Evolutionary conservation across 2,113 vertebrate genomes (phyloP).

Genomic region (Recurvirostra avosetta): DNA sequence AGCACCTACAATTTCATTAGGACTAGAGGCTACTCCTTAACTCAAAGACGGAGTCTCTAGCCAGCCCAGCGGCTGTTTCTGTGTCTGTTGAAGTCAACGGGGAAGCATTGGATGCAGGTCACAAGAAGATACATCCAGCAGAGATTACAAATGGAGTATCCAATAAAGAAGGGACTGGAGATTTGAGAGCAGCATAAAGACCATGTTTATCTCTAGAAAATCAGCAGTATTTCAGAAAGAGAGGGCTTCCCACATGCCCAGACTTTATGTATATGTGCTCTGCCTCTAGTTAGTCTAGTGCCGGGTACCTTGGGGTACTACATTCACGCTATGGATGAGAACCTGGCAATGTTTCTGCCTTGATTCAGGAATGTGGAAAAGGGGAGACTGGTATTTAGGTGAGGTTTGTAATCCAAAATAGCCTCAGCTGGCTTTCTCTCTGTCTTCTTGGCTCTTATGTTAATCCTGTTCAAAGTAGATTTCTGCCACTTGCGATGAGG

Average conservation of each 20-base stretch:
- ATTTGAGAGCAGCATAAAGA: not conserved
- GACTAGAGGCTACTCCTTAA: not conserved
- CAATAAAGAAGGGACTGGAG: not conserved
- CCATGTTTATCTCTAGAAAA: not conserved
- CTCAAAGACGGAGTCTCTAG: not conserved
- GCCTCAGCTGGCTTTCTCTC: not conserved
- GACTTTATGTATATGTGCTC: not conserved
- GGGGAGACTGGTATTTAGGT: not conserved
- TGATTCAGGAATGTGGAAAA: not conserved
- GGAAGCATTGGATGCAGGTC: not conserved
- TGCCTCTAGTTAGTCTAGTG: not conserved
- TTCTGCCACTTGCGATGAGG: not conserved
- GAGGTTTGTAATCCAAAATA: not conserved
- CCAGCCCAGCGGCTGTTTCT: not conserved
- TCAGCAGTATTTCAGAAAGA: not conserved
- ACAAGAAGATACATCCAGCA: not conserved
- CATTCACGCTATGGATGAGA: not conserved
- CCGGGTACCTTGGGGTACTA: not conserved
- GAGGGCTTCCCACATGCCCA: not conserved
- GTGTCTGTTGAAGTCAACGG: not conserved
- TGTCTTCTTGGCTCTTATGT: not conserved
- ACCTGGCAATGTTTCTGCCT: not conserved
- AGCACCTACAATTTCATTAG: not conserved
- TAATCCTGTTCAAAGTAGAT: not conserved
- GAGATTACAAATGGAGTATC: not conserved